Evolutionary conservation across 2,113 vertebrate species (phyloP).

Genomic region (Passer montanus): DNA sequence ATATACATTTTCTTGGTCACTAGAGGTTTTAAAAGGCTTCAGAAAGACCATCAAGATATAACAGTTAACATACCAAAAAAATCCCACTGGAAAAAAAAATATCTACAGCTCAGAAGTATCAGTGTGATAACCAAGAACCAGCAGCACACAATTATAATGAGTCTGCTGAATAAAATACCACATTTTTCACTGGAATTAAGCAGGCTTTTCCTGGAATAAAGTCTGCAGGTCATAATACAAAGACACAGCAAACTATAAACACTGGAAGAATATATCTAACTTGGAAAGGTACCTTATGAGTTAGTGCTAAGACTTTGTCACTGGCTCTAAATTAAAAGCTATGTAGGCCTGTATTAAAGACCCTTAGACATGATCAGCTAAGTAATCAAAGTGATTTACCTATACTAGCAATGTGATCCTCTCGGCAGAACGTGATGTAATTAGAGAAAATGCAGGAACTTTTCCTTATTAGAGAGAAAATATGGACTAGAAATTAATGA

Average conservation of each 20-base stretch:
- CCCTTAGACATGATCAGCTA: neutral
- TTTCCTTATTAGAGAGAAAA: constrained; percentile 20
- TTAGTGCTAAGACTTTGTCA: neutral
- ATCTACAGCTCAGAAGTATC: neutral
- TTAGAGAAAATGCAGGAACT: neutral
- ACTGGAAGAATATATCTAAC: neutral
- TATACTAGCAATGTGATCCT: neutral
- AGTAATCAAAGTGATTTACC: constrained; percentile 19
- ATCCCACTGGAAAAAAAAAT: neutral
- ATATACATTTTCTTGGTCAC: neutral
- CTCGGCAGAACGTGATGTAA: neutral
- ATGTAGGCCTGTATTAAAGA: neutral
- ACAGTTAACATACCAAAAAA: neutral
- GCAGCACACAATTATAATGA: neutral
- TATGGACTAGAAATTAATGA: neutral
- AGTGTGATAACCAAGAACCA: neutral
- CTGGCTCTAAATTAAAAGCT: constrained; percentile 28
- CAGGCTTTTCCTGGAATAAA: neutral
- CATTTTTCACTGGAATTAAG: constrained; percentile 10
- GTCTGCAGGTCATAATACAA: neutral
- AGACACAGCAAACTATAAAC: neutral
- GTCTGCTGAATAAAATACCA: neutral
- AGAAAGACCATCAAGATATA: neutral
- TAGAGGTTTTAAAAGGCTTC: neutral
- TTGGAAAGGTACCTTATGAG: neutral